Evolutionary conservation across 1,140 invertebrate species (phyloP).

Genomic region (Ladona fulva): DNA sequence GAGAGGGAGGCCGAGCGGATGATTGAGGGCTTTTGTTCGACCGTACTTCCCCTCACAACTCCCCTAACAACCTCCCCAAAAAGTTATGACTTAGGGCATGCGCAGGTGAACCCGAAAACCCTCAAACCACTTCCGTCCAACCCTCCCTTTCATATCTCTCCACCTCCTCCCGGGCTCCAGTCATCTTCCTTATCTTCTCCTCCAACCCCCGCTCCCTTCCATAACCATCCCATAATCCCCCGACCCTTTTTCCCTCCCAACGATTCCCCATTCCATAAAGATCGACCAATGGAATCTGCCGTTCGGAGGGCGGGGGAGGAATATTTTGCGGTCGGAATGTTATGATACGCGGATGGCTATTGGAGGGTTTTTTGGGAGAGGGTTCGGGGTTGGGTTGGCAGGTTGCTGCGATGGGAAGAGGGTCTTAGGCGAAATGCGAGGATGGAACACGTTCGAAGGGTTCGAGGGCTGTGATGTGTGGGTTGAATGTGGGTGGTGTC

Average conservation of each 20-base stretch:
- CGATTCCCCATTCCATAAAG: background rate
- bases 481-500: background rate
- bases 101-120: background rate
- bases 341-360: background rate
- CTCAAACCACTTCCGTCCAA: background rate
- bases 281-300: conserved; percentile 1
- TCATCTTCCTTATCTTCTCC: background rate
- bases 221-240: background rate
- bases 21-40: conserved; percentile 8
- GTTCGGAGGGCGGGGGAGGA: background rate
- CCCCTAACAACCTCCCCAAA: background rate
- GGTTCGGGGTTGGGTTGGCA: background rate
- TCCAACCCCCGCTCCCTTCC: background rate
- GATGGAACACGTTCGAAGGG: too few species aligned
- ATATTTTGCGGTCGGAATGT: background rate
- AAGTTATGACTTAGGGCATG: conserved; percentile 9
- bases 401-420: background rate
- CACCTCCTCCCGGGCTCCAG: background rate
- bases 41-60: background rate
- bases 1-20: background rate
- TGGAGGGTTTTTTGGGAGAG: background rate
- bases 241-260: background rate
- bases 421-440: background rate
- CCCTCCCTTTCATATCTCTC: background rate
- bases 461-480: too few species aligned